Evolutionary conservation across 2,797 vertebrate species (phyloP).

Genomic region (Anniella stebbinsi): DNA sequence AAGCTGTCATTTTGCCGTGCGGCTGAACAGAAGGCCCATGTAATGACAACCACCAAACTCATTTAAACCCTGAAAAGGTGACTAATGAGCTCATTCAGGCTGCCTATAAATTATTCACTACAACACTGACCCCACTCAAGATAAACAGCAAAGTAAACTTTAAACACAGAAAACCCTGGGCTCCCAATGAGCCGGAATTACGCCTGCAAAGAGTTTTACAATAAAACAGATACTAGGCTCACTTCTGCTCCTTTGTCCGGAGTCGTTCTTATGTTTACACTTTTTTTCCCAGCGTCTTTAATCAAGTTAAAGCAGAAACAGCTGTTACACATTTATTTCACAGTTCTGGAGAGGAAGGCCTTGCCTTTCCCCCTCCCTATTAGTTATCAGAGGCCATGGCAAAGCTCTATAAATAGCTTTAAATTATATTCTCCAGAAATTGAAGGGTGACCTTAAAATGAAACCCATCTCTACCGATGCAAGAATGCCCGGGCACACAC

Average conservation of each 20-base stretch:
- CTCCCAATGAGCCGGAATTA: constrained; percentile 33
- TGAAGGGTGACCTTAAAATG: constrained; percentile 76
- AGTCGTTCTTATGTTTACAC: constrained; percentile 53
- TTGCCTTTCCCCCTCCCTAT: constrained; percentile 51
- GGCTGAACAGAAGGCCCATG: constrained; percentile 76
- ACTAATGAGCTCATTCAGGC: constrained; percentile 86
- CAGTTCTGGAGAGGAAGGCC: constrained; percentile 33
- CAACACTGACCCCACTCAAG: constrained; percentile 79
- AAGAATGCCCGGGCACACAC: constrained; percentile 51
- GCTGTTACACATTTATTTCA: constrained; percentile 75
- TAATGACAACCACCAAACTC: constrained; percentile 83
- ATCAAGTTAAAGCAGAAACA: constrained; percentile 74
- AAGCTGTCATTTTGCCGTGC: constrained; percentile 69
- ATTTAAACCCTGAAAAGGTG: constrained; percentile 86
- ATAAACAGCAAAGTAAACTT: constrained; percentile 82
- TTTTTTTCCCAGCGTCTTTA: constrained; percentile 65
- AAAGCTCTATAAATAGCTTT: constrained; percentile 73
- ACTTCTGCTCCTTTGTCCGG: constrained; percentile 59
- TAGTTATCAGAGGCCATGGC: constrained; percentile 74
- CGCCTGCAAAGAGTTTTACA: constrained; percentile 62
- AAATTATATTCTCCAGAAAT: constrained; percentile 77
- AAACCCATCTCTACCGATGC: constrained; percentile 65
- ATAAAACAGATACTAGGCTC: constrained; percentile 47
- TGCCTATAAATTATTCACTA: constrained; percentile 85
- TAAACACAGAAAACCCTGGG: constrained; percentile 70